Evolutionary conservation across 2,888 invertebrate species (phyloP).

Genomic region (Saturnia japonica): DNA sequence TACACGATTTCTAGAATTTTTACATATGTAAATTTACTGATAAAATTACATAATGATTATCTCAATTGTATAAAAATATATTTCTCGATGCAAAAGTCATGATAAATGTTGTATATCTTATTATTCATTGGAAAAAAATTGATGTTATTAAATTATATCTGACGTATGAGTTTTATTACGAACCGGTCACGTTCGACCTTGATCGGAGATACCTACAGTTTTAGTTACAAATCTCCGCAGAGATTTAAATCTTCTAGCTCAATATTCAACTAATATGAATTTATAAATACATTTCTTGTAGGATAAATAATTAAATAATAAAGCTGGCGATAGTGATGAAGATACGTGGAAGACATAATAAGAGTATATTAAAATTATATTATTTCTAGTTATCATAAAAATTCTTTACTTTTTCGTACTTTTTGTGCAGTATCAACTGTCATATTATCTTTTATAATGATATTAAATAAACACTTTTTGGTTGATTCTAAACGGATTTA

Average conservation of each 20-base stretch:
- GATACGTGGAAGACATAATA: too few species aligned
- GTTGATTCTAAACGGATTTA: too few species aligned
- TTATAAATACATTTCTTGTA: neutral
- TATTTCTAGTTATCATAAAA: too few species aligned
- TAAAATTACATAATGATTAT: neutral
- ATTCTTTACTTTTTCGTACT: too few species aligned
- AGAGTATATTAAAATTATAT: too few species aligned
- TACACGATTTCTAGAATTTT: neutral
- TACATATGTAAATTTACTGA: neutral
- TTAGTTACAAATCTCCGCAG: slow-evolving; percentile 4
- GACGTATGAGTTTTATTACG: slow-evolving; percentile 4
- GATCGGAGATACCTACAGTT: slow-evolving; percentile 6
- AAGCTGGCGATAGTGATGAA: too few species aligned
- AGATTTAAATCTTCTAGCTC: neutral
- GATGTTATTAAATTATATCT: slow-evolving; percentile 8
- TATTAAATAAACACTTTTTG: too few species aligned
- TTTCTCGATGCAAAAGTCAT: slow-evolving; percentile 9
- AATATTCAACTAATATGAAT: neutral
- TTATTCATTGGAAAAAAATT: slow-evolving; percentile 5
- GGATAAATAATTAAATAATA: too few species aligned
- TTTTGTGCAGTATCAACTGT: too few species aligned
- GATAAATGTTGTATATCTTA: slow-evolving; percentile 20
- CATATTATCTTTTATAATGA: too few species aligned
- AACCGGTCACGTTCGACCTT: slow-evolving; percentile 13
- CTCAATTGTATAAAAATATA: neutral